Evolutionary conservation across 2,797 vertebrate species (phyloP), one percentile per base, ranked within the genome.

Genomic region (Remorina albescens): DNA sequence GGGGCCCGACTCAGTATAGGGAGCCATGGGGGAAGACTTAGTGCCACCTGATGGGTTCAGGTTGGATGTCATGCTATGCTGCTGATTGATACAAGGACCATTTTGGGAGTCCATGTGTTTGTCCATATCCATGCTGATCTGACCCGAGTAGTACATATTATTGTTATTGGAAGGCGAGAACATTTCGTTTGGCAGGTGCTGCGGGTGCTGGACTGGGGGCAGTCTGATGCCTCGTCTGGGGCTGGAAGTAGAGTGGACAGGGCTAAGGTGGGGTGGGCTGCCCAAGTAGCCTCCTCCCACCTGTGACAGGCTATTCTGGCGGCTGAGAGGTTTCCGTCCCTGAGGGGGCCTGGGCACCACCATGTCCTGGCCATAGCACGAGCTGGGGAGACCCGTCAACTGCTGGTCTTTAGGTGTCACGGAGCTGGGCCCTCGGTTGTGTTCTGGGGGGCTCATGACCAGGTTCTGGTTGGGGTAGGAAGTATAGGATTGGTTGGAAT

Each of bases 261-360:
- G 95, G 23, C 95, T 95, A 71, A 93, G 81, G 10, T 96, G 93
- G 10, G 91, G 86, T 0, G 96, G 92, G 92, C 86, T 89, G 23
- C 91, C 87, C 6, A 91, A 61, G 47, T 95, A 98, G 42, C 88
- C 82, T 25, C 87, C 91, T 56, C 89, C 90, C 8, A 87, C 82
- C 76, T 94, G 95, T 60, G 92, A 87, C 61, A 95, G 73, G 72
- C 91, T 92, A 86, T 87, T 91, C 26, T 96, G 96, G 51, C 95
- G 95, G 49, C 86, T 95, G 0, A 93, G 86, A 0, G 95, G 93
- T 67, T 96, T 97, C 0, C 90, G 94, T 37, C 89, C 91, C 28
- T 92, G 92, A 0, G 97, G 96, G 0, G 96, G 96, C 30, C 95
- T 94, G 0, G 96, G 96, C 21, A 93, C 80, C 53, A 93, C 86